Evolutionary conservation across 2,888 invertebrate genomes (phyloP).

Genomic region (Monochamus alternatus): DNA sequence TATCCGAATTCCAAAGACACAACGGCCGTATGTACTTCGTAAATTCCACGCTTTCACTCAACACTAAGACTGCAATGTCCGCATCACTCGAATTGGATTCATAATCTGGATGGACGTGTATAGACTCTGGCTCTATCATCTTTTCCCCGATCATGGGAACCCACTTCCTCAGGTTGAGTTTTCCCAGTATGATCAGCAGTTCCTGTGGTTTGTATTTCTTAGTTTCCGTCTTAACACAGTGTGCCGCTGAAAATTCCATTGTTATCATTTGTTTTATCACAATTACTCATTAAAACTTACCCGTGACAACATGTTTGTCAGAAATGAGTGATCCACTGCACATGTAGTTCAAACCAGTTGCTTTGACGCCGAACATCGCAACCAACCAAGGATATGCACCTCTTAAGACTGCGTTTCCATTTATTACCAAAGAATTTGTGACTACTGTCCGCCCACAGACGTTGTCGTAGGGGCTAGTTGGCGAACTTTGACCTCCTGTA

Average conservation of each 20-base stretch:
- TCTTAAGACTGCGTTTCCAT: constrained; percentile 61
- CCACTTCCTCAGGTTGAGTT: constrained; percentile 61
- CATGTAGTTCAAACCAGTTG: constrained; percentile 64
- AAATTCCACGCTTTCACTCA: constrained; percentile 72
- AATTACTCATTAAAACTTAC: constrained; percentile 49
- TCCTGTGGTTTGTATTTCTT: constrained; percentile 55
- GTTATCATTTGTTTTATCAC: not conserved
- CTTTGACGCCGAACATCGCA: constrained; percentile 65
- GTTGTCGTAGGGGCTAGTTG: constrained; percentile 44
- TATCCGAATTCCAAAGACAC: constrained; percentile 75
- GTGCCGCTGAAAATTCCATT: constrained; percentile 61
- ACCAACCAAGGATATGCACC: constrained; percentile 69
- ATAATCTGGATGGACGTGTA: constrained; percentile 75
- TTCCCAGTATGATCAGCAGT: constrained; percentile 61
- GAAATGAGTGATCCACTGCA: constrained; percentile 68
- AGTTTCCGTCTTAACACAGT: constrained; percentile 61
- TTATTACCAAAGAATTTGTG: constrained; percentile 63
- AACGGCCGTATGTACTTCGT: constrained; percentile 75
- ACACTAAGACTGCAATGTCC: constrained; percentile 75
- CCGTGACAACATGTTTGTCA: constrained; percentile 65
- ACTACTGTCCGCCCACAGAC: constrained; percentile 63
- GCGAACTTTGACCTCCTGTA: constrained; percentile 27
- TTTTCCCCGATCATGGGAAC: constrained; percentile 54
- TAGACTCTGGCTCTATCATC: constrained; percentile 63
- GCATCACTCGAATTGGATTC: constrained; percentile 73